phyloP scores from a whole-genome alignment of 1,140 invertebrate species.

The Drosophila biarmipes region DNA sequence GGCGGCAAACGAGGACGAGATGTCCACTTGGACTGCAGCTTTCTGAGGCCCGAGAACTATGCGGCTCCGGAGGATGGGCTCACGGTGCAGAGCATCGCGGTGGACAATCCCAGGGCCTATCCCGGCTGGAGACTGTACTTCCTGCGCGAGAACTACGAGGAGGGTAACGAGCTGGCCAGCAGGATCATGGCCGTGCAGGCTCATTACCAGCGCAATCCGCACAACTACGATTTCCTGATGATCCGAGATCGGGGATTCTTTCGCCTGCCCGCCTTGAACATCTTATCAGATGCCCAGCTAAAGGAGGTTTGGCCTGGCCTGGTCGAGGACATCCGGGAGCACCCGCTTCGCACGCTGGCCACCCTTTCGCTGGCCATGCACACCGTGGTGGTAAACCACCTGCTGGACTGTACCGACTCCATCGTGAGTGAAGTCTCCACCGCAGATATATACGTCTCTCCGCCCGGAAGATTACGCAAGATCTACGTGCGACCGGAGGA shows the following conservation, averaged over 20 bases:
- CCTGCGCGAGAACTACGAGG: slow-evolving; percentile 85
- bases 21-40: slow-evolving; percentile 45
- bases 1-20: not conserved
- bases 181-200: slow-evolving; percentile 85
- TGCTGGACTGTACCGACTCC: slow-evolving; percentile 29
- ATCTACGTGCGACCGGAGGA: slow-evolving; percentile 53
- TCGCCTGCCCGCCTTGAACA: slow-evolving; percentile 84
- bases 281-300: slow-evolving; percentile 86
- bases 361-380: slow-evolving; percentile 88
- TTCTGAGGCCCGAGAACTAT: slow-evolving; percentile 66
- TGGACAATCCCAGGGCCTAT: slow-evolving; percentile 83
- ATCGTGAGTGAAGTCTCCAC: not conserved
- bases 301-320: slow-evolving; percentile 86
- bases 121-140: slow-evolving; percentile 88
- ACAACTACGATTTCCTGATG: slow-evolving; percentile 82
- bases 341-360: slow-evolving; percentile 86
- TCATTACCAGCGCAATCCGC: slow-evolving; percentile 76
- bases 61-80: slow-evolving; percentile 67
- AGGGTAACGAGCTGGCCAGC: slow-evolving; percentile 73
- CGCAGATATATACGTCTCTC: slow-evolving; percentile 38
- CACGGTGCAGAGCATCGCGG: slow-evolving; percentile 51
- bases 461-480: slow-evolving; percentile 39
- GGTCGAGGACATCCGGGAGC: slow-evolving; percentile 85
- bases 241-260: slow-evolving; percentile 85
- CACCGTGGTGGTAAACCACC: slow-evolving; percentile 84